These are phyloP conservation scores for Eulacestoma nigropectus DNA, from an alignment of 2,113 vertebrate genomes.

Conservation along the genomic window DNA sequence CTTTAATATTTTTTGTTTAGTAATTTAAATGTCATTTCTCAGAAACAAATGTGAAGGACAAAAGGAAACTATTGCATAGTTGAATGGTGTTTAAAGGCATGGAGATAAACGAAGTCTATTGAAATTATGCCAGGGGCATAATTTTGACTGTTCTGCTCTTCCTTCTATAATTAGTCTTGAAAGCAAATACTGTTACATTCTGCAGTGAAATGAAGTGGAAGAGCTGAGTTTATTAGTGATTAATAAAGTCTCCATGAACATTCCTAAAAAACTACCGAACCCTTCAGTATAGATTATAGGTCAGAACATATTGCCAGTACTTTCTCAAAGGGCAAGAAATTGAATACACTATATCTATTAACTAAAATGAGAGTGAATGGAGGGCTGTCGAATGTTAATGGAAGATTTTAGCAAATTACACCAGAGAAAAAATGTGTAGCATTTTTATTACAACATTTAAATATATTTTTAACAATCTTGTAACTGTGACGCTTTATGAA, in stretches of 20 bases:
- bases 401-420: neutral
- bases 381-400: neutral
- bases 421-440: neutral
- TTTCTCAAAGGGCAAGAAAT: conserved; percentile 29
- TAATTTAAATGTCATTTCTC: conserved; percentile 41
- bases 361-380: neutral
- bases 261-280: conserved; percentile 30
- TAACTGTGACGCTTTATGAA: neutral
- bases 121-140: conserved; percentile 24
- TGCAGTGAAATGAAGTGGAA: conserved; percentile 38
- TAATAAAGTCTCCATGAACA: conserved; percentile 33
- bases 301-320: neutral
- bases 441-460: neutral
- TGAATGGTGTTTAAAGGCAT: neutral
- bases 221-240: conserved; percentile 30
- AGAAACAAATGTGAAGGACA: conserved; percentile 41
- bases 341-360: neutral
- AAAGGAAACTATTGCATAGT: neutral
- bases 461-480: neutral
- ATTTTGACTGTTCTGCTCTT: conserved; percentile 33
- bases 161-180: conserved; percentile 49
- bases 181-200: conserved; percentile 33
- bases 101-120: conserved; percentile 27
- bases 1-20: conserved; percentile 20
- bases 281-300: conserved; percentile 38